Evolutionary conservation across 2,797 vertebrate species (phyloP), one percentile per base, ranked within the genome.

Genomic region (Pseudopleuronectes americanus): DNA sequence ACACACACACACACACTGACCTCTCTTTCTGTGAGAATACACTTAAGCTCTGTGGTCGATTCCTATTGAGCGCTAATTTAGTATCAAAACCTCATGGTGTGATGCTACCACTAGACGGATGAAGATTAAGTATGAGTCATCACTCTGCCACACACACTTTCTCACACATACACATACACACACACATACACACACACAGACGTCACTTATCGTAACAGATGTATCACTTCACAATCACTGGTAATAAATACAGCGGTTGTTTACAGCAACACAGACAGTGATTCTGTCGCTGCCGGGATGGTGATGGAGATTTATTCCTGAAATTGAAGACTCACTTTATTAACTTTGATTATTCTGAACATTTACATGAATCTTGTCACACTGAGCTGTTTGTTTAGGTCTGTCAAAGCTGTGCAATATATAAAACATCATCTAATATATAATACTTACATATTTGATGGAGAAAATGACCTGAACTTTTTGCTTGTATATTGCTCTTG

Each of bases 61-160:
- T 31, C 60, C 80, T 80, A 81, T 84, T 83, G 84, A 90, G 79
- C 56, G 7, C 79, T 89, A 87, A 91, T 90, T 92, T 84, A 89
- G 87, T 89, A 87, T 79, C 89, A 84, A 67, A 76, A 80, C 77
- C 86, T 85, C 84, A 86, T 85, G 81, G 74, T 84, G 84, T 57
- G 80, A 78, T 49, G 64, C 77, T 49, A 70, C 76, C 45, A 77
- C 76, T 70, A 77, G 64, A 85, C 79, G 86, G 87, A 87, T 90
- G 82, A 86, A 90, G 90, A 89, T 84, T 77, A 87, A 90, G 81
- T 80, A 81, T 88, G 89, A 92, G 69, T 90, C 91, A 89, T 90
- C 79, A 53, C 58, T 57, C 58, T 64, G 63, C 43, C 3, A 43
- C 4, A 41, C 49, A 51, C 57, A 36, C 64, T 33, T 21, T 38